These are phyloP conservation scores for Ibidorhyncha struthersii DNA, from an alignment of 2,113 vertebrate species.

Conservation along the genomic window DNA sequence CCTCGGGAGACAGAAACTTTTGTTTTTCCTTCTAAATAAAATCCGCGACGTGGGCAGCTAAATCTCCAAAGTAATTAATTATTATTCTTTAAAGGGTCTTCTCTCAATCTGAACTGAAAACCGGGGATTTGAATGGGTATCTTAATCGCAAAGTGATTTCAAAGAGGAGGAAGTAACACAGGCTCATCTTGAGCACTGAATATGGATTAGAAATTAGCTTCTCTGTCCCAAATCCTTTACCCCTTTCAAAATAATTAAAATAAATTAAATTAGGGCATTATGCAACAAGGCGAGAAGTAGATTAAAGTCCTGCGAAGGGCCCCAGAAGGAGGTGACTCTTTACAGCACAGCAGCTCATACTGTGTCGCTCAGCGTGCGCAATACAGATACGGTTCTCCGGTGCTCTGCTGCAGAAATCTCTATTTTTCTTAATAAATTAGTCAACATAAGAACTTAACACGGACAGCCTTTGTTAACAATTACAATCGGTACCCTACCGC, in stretches of 20 bases:
- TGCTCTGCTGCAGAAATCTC: neutral
- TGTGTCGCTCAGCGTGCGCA: neutral
- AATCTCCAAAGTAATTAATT: neutral
- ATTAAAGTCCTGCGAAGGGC: neutral
- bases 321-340: neutral
- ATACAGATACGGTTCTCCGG: neutral
- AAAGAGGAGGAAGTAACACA: constrained; percentile 72
- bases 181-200: constrained; percentile 58
- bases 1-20: constrained; percentile 68
- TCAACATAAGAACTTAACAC: neutral
- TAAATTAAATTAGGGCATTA: neutral
- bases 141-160: constrained; percentile 37
- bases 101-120: neutral
- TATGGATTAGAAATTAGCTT: constrained; percentile 64
- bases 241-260: neutral
- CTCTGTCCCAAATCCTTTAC: constrained; percentile 29
- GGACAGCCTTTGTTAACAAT: accelerated
- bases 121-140: neutral
- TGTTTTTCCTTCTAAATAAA: constrained; percentile 74
- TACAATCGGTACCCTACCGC: accelerated
- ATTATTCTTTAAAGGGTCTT: constrained; percentile 51
- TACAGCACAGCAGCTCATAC: neutral
- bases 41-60: neutral
- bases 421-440: neutral
- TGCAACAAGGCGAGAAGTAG: neutral